Evolutionary conservation across 2,113 vertebrate genomes (phyloP), one percentile per base, ranked within the genome.

Genomic region (Donacobius atricapilla): DNA sequence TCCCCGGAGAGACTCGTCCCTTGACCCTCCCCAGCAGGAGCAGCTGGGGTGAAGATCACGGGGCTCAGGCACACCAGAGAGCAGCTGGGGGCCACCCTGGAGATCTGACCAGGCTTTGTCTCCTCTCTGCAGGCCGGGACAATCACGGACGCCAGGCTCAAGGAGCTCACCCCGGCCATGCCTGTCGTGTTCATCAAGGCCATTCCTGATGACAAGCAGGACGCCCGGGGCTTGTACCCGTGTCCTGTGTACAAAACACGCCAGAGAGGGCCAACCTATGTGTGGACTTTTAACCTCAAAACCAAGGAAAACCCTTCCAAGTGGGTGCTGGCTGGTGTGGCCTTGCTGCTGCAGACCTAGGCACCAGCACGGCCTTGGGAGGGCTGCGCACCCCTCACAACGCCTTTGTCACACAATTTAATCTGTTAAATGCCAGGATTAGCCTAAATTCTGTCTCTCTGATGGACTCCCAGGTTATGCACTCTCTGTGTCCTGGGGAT

Each of bases 221-320:
- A 99, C 7, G 80, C 12, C 45, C 95, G 96, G 13, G 98, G 95
- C 2, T 6, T 98, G 68, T 99, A 99, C 64, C 97, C 97, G 1
- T 99, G 99, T 90, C 99, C 99, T 0, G 94, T 99, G 28, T 99
- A 99, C 96, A 99, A 98, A 95, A 99, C 99, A 17, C 97, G 98
- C 37, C 98, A 99, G 92, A 98, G 99, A 39, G 99, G 99, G 2
- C 98, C 98, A 7, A 99, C 99, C 3, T 99, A 99, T 0, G 98
- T 99, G 20, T 99, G 99, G 99, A 99, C 99, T 35, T 99, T 99
- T 56, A 98, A 98, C 96, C 98, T 99, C 24, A 99, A 99, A 97
- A 99, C 98, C 20, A 99, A 98, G 97, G 99, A 99, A 33, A 98
- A 91, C 5, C 98, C 99, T 2, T 98, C 99, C 70, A 99, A 99